These are phyloP conservation scores for Gorsachius goisagi DNA, from an alignment of 2,113 vertebrate genomes.

Conservation along the genomic window DNA sequence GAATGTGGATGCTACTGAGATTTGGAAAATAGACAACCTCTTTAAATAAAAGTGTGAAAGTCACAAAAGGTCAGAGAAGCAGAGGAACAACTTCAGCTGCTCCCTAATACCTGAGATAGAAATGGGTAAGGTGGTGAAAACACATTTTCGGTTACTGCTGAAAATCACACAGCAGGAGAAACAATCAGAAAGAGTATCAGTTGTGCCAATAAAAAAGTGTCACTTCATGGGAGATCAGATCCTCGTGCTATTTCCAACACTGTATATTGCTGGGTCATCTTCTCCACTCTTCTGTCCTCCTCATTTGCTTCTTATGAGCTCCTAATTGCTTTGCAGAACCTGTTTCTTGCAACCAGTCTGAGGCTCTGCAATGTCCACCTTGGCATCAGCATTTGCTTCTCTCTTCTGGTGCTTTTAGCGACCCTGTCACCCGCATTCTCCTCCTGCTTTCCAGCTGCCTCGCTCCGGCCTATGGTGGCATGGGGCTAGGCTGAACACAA, in stretches of 20 bases:
- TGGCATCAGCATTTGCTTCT: neutral
- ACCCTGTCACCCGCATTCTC: neutral
- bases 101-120: neutral
- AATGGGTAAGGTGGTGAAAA: neutral
- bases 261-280: neutral
- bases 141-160: neutral
- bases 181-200: neutral
- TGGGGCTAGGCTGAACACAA: neutral
- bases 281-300: neutral
- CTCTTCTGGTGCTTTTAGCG: neutral
- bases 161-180: neutral
- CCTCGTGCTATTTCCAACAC: neutral
- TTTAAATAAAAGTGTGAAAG: neutral
- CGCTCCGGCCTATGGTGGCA: accelerated
- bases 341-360: neutral
- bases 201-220: neutral
- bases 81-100: neutral
- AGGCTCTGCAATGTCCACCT: neutral
- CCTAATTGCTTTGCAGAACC: neutral
- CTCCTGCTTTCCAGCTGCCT: neutral
- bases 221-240: neutral
- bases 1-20: neutral
- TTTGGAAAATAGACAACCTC: neutral
- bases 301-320: neutral
- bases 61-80: neutral